Conservation (phyloP, 2,797 vertebrate genomes). For the Cryptoblepharus egeriae region DNA sequence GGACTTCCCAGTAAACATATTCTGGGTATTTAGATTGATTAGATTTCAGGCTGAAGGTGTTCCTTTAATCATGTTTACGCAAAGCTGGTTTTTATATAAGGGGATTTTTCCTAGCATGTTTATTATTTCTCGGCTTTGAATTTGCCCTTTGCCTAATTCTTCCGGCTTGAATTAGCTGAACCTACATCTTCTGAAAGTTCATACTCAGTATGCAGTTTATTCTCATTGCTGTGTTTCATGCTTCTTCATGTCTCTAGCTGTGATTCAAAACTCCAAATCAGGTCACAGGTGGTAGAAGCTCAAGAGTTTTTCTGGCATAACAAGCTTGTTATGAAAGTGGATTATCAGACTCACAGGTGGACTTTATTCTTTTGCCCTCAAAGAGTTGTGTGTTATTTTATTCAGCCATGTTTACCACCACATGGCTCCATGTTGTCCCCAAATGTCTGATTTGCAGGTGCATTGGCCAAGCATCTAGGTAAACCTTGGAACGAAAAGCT, state of each 20-base stretch:
- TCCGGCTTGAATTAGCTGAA: background rate
- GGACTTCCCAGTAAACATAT: background rate
- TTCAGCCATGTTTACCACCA: background rate
- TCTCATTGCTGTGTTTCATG: conserved; percentile 1
- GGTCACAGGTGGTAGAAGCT: background rate
- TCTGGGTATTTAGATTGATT: conserved; percentile 13
- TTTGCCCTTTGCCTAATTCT: background rate
- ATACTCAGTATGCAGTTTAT: background rate
- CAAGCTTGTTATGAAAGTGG: background rate
- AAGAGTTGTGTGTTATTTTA: background rate
- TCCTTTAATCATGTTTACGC: conserved; percentile 11
- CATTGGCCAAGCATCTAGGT: background rate
- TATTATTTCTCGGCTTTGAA: background rate
- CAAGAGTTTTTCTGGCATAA: conserved; percentile 4
- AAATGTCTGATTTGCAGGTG: background rate
- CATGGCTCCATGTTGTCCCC: background rate
- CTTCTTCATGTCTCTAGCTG: conserved; percentile 10
- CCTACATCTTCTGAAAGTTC: background rate
- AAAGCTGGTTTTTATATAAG: background rate
- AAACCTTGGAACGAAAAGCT: conserved; percentile 9
- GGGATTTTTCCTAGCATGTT: background rate
- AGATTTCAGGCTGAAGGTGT: background rate
- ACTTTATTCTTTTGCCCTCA: conserved; percentile 4
- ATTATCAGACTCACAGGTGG: conserved; percentile 22
- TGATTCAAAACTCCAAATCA: background rate